Conservation (phyloP, 2,888 invertebrate genomes). For the Choreutis nemorana region DNA sequence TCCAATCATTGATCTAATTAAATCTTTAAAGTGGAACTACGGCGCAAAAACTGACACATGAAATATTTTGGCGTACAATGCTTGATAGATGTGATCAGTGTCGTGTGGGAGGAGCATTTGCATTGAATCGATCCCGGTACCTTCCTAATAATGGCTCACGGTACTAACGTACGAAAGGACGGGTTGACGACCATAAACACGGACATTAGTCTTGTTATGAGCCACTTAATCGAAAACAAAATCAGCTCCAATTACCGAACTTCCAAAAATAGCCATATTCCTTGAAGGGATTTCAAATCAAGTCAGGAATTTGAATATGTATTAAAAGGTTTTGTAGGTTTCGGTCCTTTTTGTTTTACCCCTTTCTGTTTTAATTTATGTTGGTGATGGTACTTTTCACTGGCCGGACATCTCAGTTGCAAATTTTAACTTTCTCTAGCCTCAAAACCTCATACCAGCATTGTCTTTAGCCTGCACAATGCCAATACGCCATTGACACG, state of each 20-base stretch:
- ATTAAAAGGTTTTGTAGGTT: no score
- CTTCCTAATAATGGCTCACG: conserved; percentile 40
- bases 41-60: conserved; percentile 40
- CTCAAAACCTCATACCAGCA: conserved; percentile 58
- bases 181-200: conserved; percentile 27
- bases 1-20: conserved; percentile 46
- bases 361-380: no score
- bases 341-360: no score
- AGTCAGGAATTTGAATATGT: no score
- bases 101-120: conserved; percentile 49
- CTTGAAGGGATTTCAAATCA: no score
- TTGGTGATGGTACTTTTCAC: no score
- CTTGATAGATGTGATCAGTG: conserved; percentile 49
- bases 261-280: no score
- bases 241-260: no score
- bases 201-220: conserved; percentile 10
- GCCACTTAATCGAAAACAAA: no score
- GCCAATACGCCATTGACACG: conserved; percentile 14
- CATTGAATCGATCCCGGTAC: conserved; percentile 54
- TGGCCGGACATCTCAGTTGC: conserved; percentile 38
- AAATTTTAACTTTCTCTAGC: conserved; percentile 63
- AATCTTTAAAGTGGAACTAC: conserved; percentile 26
- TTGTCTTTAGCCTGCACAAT: conserved; percentile 42
- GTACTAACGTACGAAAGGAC: conserved; percentile 18
- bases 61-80: conserved; percentile 30